Conservation (phyloP, 1,140 invertebrate species). For the Pogonognathellus flavescens region DNA sequence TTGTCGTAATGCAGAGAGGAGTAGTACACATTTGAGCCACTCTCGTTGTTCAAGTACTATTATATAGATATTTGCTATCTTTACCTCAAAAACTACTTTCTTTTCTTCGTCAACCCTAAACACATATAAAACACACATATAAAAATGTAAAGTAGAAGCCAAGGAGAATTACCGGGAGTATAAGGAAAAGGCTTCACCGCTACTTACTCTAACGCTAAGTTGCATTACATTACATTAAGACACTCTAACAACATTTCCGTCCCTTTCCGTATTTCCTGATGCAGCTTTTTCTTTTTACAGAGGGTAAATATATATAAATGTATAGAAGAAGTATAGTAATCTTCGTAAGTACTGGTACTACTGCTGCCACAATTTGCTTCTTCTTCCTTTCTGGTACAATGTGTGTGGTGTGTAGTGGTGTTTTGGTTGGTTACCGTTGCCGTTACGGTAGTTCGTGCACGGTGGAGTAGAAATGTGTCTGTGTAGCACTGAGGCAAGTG, state of each 20-base stretch:
- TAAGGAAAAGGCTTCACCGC: background rate
- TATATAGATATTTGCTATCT: background rate
- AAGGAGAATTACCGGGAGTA: background rate
- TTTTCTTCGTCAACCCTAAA: too few species aligned
- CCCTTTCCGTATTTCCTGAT: conserved; percentile 20
- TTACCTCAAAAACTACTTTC: background rate
- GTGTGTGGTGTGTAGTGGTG: too few species aligned
- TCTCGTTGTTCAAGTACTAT: background rate
- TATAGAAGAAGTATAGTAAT: too few species aligned
- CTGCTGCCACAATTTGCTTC: too few species aligned
- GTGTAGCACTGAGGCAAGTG: too few species aligned
- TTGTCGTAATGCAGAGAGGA: background rate
- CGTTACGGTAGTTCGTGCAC: background rate
- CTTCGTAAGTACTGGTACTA: too few species aligned
- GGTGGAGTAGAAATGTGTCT: background rate
- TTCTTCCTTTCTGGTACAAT: too few species aligned
- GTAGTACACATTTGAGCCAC: background rate
- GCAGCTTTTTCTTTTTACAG: background rate
- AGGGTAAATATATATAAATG: too few species aligned
- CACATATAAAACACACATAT: too few species aligned
- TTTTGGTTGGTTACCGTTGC: too few species aligned
- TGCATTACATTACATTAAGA: conserved; percentile 6
- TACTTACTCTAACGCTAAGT: background rate
- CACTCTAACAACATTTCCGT: conserved; percentile 15
- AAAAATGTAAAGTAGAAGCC: too few species aligned